A percentile compares a stretch with the other conserved stretches of the same genome.
These are phyloP conservation scores for Athetis lepigone DNA, from an alignment of 2,888 invertebrate species.

Conservation along the genomic window DNA sequence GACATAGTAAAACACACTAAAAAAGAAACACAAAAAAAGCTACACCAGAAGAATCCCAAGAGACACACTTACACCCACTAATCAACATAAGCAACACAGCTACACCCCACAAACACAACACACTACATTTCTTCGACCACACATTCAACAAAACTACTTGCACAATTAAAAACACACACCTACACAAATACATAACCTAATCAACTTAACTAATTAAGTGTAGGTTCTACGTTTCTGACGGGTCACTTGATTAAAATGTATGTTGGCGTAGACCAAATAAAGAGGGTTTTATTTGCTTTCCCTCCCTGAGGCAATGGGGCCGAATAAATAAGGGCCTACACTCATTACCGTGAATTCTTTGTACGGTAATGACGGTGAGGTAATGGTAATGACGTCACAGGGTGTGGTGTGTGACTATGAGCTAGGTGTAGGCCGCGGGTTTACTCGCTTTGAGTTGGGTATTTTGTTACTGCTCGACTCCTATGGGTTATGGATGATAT, in stretches of 20 bases:
- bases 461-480: no score
- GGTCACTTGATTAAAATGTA: conserved; percentile 81
- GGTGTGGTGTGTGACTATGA: no score
- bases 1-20: no score
- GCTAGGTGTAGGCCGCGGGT: no score
- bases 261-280: conserved; percentile 76
- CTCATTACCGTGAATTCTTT: conserved; percentile 63
- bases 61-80: not conserved
- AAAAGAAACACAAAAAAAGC: no score
- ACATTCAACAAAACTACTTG: conserved; percentile 42
- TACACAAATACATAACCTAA: conserved; percentile 45
- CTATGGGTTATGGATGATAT: no score
- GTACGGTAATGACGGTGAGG: conserved; percentile 48
- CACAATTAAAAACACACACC: conserved; percentile 38
- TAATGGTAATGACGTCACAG: conserved; percentile 50
- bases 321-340: conserved; percentile 70
- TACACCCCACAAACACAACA: not conserved
- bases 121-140: conserved; percentile 28
- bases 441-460: no score
- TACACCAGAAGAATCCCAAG: not conserved
- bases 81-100: conserved; percentile 7
- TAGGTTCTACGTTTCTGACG: conserved; percentile 47
- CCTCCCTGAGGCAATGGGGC: conserved; percentile 74
- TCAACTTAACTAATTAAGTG: conserved; percentile 75
- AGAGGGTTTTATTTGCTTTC: conserved; percentile 77